Evolutionary conservation across 2,113 vertebrate species (phyloP).

Genomic region (Oryzias curvinotus): DNA sequence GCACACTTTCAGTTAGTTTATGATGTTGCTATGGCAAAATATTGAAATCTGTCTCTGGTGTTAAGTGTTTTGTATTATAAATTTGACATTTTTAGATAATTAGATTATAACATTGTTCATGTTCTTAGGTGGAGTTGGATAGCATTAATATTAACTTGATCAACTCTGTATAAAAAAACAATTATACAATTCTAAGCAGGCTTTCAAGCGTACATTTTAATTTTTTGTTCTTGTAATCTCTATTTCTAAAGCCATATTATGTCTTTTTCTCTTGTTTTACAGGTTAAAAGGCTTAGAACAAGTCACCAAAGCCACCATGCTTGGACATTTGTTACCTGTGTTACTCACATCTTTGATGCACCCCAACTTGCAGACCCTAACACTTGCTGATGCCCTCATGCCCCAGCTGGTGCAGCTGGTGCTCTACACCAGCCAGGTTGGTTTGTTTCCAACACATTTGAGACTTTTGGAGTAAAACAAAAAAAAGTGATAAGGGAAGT

Average conservation of each 20-base stretch:
- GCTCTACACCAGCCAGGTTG: conserved; percentile 96
- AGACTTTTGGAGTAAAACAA: background rate
- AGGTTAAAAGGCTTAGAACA: conserved; percentile 97
- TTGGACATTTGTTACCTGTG: conserved; percentile 94
- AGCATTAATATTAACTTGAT: too few relatives aligned
- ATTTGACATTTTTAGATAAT: too few relatives aligned
- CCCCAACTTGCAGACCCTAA: conserved; percentile 93
- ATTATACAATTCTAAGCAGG: background rate
- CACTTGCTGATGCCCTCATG: conserved; percentile 94
- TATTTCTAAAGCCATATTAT: background rate
- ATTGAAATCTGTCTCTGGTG: conserved; percentile 12
- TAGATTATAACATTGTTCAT: too few relatives aligned
- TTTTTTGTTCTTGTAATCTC: too few relatives aligned
- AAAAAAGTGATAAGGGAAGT: background rate
- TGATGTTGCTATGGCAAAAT: conserved; percentile 9
- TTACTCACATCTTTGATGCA: conserved; percentile 97
- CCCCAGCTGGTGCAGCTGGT: conserved; percentile 96
- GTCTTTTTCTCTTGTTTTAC: conserved; percentile 1
- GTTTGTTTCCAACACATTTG: conserved; percentile 7
- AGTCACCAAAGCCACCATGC: conserved; percentile 96
- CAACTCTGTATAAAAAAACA: too few relatives aligned
- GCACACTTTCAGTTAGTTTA: background rate
- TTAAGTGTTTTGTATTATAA: too few relatives aligned
- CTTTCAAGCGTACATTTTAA: background rate
- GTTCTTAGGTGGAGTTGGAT: too few relatives aligned